phyloP scores from a whole-genome alignment of 2,888 invertebrate genomes.

The Automeris io region DNA sequence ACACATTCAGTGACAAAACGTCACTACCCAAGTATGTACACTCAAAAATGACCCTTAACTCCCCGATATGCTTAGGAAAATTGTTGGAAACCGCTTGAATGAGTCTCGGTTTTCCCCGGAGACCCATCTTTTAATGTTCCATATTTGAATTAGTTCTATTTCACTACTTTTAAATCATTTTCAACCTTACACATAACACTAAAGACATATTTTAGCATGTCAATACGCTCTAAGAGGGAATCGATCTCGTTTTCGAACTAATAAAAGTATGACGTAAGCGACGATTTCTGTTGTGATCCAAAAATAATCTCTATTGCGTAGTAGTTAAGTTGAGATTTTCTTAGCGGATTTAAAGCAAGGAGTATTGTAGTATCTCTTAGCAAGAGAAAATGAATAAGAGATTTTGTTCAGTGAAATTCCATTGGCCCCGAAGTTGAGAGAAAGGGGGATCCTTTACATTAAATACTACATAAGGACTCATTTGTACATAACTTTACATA shows the following conservation, averaged over 20 bases:
- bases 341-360: conserved; percentile 43
- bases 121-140: conserved; percentile 71
- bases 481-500: too few relatives aligned
- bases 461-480: conserved; percentile 2
- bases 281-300: conserved; percentile 13
- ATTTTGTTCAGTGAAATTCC: conserved; percentile 40
- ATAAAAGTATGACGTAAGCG: conserved; percentile 32
- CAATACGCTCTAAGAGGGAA: conserved; percentile 51
- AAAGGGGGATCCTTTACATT: conserved; percentile 17
- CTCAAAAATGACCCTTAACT: conserved; percentile 25
- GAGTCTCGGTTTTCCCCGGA: conserved; percentile 63
- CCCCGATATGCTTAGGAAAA: conserved; percentile 7
- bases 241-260: conserved; percentile 58
- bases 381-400: conserved; percentile 51
- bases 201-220: conserved; percentile 24
- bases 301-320: conserved; percentile 24
- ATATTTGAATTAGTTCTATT: conserved; percentile 68
- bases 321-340: too few relatives aligned
- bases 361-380: conserved; percentile 53
- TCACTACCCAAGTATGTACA: conserved; percentile 25
- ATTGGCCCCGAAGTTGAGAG: conserved; percentile 47
- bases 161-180: conserved; percentile 19
- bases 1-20: conserved; percentile 29
- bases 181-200: conserved; percentile 11
- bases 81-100: conserved; percentile 30